Evolutionary conservation across 1,140 invertebrate species (phyloP).

Genomic region (Schmidtea mediterranea): DNA sequence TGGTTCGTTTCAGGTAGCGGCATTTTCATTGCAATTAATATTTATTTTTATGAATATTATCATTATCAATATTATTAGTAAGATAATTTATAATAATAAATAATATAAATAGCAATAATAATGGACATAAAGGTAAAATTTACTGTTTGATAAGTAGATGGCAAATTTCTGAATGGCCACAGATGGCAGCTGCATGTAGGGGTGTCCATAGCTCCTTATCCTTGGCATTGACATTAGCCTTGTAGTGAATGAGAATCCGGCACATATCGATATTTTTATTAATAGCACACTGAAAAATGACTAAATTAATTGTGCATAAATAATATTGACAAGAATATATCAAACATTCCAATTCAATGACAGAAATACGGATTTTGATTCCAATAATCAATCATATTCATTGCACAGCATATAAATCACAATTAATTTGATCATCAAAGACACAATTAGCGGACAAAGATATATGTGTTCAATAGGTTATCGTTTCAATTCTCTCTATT

Average conservation of each 20-base stretch:
- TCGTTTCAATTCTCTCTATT: no score
- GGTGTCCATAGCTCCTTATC: slow-evolving; percentile 89
- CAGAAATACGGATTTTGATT: no score
- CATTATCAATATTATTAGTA: slow-evolving; percentile 1
- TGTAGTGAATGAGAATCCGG: slow-evolving; percentile 55
- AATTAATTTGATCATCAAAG: no score
- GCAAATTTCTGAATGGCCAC: slow-evolving; percentile 58
- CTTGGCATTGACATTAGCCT: slow-evolving; percentile 78
- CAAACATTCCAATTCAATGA: no score
- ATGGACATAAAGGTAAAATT: slow-evolving; percentile 18
- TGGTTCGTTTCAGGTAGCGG: no score
- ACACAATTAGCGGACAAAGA: no score
- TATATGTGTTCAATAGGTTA: no score
- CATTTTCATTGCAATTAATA: no score
- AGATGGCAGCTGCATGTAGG: slow-evolving; percentile 73
- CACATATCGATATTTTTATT: slow-evolving; percentile 87
- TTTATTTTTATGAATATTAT: background rate
- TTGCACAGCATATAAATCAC: no score
- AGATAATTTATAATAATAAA: background rate
- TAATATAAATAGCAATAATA: background rate
- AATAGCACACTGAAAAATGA: slow-evolving; percentile 62
- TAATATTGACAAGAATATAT: no score
- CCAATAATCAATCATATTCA: no score
- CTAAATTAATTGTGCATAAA: no score
- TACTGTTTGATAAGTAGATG: slow-evolving; percentile 40